Evolutionary conservation across 2,797 vertebrate species (phyloP).

Genomic region (Acipenser transmontanus): DNA sequence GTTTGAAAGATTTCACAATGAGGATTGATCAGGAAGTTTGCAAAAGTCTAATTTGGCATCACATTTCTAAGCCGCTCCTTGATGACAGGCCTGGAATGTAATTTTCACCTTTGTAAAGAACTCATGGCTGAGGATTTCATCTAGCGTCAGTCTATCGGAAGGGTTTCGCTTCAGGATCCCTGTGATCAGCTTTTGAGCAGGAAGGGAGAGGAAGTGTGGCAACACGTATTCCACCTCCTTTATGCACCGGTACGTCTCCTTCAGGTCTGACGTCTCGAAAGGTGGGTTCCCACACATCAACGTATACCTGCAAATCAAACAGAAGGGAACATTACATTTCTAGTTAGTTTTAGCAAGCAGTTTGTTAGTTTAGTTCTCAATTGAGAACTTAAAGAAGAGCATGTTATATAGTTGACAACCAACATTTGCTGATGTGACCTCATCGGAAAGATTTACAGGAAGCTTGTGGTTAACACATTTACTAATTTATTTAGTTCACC

Average conservation of each 20-base stretch:
- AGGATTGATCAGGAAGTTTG: too few relatives aligned
- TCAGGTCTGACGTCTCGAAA: conserved; percentile 93
- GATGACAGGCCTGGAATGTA: too few relatives aligned
- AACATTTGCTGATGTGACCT: not conserved
- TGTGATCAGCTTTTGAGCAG: conserved; percentile 84
- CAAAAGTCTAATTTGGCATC: too few relatives aligned
- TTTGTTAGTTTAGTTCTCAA: too few relatives aligned
- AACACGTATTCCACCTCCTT: conserved; percentile 88
- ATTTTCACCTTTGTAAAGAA: conserved; percentile 85
- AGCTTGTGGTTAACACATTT: not conserved
- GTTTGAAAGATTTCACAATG: too few relatives aligned
- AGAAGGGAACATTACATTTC: not conserved
- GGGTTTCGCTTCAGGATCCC: conserved; percentile 83
- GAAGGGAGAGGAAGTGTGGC: conserved; percentile 72
- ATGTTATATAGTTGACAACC: not conserved
- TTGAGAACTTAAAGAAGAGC: too few relatives aligned
- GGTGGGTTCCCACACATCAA: conserved; percentile 90
- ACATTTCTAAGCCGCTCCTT: too few relatives aligned
- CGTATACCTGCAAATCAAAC: conserved; percentile 76
- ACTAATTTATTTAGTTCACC: not conserved
- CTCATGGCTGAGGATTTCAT: conserved; percentile 90
- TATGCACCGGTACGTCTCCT: conserved; percentile 95
- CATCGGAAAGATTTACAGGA: not conserved
- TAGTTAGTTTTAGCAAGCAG: too few relatives aligned
- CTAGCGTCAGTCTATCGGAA: conserved; percentile 77